Evolutionary conservation across 2,888 invertebrate species (phyloP).

Genomic region (Myopa tessellatipennis): DNA sequence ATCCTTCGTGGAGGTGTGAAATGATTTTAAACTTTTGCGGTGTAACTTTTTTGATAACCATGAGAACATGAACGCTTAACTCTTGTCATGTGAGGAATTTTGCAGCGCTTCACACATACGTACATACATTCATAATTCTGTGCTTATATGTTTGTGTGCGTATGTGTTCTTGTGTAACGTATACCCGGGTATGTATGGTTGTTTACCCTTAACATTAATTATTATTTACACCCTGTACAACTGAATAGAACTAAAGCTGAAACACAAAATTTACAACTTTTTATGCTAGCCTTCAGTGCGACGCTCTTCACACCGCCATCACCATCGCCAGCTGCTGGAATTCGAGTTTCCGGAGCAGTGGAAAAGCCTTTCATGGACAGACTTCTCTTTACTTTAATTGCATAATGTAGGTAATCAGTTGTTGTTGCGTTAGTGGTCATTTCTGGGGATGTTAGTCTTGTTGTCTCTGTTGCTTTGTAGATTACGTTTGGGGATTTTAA

Average conservation of each 20-base stretch:
- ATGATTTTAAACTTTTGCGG: too few species aligned
- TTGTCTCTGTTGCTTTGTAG: background rate
- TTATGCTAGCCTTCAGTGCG: background rate
- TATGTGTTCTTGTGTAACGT: background rate
- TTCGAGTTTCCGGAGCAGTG: background rate
- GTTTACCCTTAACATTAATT: background rate
- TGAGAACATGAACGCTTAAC: too few species aligned
- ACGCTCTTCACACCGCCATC: background rate
- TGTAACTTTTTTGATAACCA: too few species aligned
- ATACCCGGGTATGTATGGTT: background rate
- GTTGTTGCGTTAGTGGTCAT: background rate
- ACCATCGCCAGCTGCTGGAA: background rate
- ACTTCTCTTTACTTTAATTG: background rate
- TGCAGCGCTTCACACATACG: too few species aligned
- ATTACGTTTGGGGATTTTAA: background rate
- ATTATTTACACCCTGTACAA: background rate
- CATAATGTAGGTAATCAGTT: background rate
- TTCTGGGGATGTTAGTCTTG: background rate
- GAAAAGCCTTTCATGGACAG: background rate
- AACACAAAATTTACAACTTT: background rate
- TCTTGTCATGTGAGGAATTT: too few species aligned
- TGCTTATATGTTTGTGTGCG: too few species aligned
- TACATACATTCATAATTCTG: too few species aligned
- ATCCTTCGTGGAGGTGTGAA: too few species aligned
- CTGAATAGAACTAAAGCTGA: background rate